Evolutionary conservation across 2,797 vertebrate genomes (phyloP).

Genomic region (Xiphophorus birchmanni): DNA sequence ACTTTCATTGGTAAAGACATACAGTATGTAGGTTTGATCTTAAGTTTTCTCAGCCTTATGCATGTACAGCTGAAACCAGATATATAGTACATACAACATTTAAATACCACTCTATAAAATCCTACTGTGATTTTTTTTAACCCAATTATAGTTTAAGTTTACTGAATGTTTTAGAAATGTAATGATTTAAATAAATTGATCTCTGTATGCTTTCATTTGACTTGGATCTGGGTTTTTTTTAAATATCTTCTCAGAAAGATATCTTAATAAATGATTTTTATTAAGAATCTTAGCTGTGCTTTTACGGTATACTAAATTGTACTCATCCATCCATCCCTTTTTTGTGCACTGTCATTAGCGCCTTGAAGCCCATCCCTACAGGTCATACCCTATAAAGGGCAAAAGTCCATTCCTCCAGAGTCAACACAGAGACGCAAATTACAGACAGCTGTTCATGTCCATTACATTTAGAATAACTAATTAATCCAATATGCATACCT

Average conservation of each 20-base stretch:
- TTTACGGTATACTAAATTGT: background rate
- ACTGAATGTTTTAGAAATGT: background rate
- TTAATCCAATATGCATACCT: background rate
- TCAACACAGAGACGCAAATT: background rate
- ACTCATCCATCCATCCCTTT: background rate
- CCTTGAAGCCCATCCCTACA: background rate
- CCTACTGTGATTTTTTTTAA: background rate
- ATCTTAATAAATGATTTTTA: background rate
- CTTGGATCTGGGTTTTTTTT: background rate
- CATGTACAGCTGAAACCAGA: conserved; percentile 40
- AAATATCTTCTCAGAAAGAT: background rate
- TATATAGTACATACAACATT: background rate
- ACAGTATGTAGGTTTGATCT: conserved; percentile 36
- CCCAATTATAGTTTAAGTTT: background rate
- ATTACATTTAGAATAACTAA: background rate
- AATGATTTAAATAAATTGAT: background rate
- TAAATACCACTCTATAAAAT: background rate
- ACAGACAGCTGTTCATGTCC: background rate
- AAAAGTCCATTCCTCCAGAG: background rate
- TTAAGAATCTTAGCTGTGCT: background rate
- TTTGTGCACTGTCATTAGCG: background rate
- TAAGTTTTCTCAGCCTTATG: conserved; percentile 28
- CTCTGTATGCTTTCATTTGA: background rate
- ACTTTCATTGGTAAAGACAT: conserved; percentile 47
- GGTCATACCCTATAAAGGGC: background rate